These are phyloP conservation scores for Entomobrya proxima DNA, from an alignment of 2,888 invertebrate species.

Conservation along the genomic window DNA sequence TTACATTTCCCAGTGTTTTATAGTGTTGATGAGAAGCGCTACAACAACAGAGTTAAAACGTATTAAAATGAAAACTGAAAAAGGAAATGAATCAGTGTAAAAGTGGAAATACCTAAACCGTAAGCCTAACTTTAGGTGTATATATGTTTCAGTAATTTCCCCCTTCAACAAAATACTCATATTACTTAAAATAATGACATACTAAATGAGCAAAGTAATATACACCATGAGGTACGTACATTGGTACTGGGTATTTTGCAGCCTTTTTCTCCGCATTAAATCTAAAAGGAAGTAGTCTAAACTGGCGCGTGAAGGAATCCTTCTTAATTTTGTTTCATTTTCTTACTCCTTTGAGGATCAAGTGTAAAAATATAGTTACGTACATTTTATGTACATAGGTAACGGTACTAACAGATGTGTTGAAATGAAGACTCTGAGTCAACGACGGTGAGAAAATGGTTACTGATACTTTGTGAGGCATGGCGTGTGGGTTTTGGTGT, in stretches of 20 bases:
- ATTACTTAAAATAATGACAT: conserved; percentile 43
- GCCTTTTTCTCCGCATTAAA: not conserved
- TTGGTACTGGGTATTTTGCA: not conserved
- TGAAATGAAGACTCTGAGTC: not conserved
- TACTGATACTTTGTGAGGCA: not conserved
- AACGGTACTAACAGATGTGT: not conserved
- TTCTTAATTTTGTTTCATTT: conserved; percentile 49
- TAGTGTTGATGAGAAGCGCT: not conserved
- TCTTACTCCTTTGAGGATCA: conserved; percentile 50
- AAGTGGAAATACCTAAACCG: conserved; percentile 58
- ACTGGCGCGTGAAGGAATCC: not conserved
- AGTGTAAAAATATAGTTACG: conserved; percentile 14
- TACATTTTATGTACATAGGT: not conserved
- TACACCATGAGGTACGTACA: not conserved
- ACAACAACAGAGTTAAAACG: conserved; percentile 18
- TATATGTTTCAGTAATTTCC: conserved; percentile 27
- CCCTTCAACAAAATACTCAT: conserved; percentile 20
- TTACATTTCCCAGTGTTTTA: not conserved
- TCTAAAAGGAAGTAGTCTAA: not conserved
- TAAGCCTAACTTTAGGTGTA: not conserved
- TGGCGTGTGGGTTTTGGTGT: not conserved
- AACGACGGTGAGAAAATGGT: not conserved
- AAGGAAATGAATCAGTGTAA: conserved; percentile 60
- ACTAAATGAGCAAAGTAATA: not conserved
- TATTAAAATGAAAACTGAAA: conserved; percentile 43